A percentile compares a stretch with the other conserved stretches of the same genome.
Conservation (phyloP, 2,113 vertebrate species). For the Elaphurus davidianus region DNA sequence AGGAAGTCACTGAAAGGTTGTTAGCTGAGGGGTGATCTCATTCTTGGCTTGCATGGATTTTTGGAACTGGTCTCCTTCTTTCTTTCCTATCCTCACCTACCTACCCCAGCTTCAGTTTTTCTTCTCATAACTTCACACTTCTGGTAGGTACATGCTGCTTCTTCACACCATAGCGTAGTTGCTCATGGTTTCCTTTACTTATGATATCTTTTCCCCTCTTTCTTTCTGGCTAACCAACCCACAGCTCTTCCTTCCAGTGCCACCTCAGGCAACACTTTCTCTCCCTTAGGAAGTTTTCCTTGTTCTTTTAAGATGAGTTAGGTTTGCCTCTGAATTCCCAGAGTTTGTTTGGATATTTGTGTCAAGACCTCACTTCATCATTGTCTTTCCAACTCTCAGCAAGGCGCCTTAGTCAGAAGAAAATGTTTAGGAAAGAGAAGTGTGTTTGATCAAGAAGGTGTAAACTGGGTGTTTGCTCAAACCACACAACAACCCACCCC, state of each 20-base stretch:
- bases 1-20: neutral
- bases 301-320: neutral
- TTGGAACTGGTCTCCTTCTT: neutral
- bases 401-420: neutral
- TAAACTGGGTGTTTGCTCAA: neutral
- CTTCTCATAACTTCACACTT: neutral
- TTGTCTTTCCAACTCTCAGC: neutral
- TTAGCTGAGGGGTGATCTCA: neutral
- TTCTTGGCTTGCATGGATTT: conserved; percentile 32
- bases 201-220: neutral
- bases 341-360: neutral
- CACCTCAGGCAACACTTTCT: too few species aligned
- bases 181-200: neutral
- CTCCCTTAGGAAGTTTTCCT: neutral
- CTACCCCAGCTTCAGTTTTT: neutral
- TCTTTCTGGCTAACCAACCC: neutral
- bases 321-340: neutral
- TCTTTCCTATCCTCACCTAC: neutral
- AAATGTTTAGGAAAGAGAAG: neutral
- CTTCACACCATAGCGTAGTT: neutral
- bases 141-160: neutral
- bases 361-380: neutral
- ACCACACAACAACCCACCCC: fast-evolving
- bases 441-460: neutral
- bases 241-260: neutral